phyloP scores from a whole-genome alignment of 2,888 invertebrate genomes.

The Caenorhabditis parvicauda region DNA sequence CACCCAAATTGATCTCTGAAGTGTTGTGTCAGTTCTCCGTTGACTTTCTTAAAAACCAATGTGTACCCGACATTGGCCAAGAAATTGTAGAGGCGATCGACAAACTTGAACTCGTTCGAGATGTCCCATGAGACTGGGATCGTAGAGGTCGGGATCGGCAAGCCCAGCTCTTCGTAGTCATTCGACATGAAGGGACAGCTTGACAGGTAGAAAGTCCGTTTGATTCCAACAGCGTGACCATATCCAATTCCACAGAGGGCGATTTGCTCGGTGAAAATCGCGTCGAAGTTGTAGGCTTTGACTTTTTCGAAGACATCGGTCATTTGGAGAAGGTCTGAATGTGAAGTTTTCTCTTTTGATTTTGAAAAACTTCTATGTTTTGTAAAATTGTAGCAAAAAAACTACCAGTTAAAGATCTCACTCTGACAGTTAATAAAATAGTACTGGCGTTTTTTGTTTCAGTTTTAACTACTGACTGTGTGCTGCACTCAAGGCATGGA shows the following conservation, averaged over 20 bases:
- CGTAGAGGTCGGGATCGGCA: constrained; percentile 11
- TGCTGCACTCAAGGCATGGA: too few relatives aligned
- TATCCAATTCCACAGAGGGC: constrained; percentile 39
- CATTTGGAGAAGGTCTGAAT: constrained; percentile 30
- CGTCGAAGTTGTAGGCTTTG: constrained; percentile 41
- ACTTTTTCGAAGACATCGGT: constrained; percentile 27
- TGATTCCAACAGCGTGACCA: constrained; percentile 32
- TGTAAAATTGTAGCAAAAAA: too few relatives aligned
- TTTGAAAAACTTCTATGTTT: too few relatives aligned
- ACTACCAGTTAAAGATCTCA: too few relatives aligned
- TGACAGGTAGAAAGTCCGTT: constrained; percentile 38
- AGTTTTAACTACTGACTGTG: too few relatives aligned
- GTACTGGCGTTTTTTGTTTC: too few relatives aligned
- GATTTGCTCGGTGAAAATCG: constrained; percentile 40
- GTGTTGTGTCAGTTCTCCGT: too few relatives aligned
- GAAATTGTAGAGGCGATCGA: constrained; percentile 3
- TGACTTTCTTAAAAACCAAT: too few relatives aligned
- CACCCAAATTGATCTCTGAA: constrained; percentile 6
- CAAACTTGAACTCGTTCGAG: constrained; percentile 18
- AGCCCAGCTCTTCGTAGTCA: constrained; percentile 11
- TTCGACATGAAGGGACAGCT: constrained; percentile 22
- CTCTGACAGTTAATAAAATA: too few relatives aligned
- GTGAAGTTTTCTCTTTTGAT: too few relatives aligned
- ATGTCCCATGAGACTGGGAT: constrained; percentile 14
- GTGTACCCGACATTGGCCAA: too few relatives aligned